A percentile compares a stretch with the other conserved stretches of the same genome.
Evolutionary conservation across 2,888 invertebrate genomes (phyloP).

Genomic region (Chorisops tibialis): DNA sequence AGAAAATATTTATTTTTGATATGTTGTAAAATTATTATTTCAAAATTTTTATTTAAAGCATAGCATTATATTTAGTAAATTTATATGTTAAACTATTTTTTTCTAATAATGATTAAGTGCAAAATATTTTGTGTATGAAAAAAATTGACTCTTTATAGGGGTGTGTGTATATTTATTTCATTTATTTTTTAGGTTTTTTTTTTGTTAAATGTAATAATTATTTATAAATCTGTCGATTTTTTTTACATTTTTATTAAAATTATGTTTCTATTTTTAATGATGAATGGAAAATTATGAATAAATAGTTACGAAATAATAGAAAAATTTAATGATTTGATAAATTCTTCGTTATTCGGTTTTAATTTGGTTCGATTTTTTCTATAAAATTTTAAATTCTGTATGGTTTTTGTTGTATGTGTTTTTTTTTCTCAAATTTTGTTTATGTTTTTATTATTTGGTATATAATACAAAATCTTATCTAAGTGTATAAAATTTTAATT

Average conservation of each 20-base stretch:
- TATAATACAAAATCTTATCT: background rate
- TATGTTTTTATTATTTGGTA: background rate
- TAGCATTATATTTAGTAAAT: background rate
- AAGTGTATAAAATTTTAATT: too few relatives aligned
- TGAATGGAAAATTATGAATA: background rate
- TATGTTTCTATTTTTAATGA: background rate
- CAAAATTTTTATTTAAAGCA: background rate
- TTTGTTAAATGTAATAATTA: background rate
- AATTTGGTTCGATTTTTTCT: too few relatives aligned
- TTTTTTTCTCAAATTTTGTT: background rate
- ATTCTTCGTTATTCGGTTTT: too few relatives aligned
- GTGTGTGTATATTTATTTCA: conserved; percentile 25
- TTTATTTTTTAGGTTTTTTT: background rate
- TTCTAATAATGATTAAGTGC: conserved; percentile 3
- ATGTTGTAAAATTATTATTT: conserved; percentile 17
- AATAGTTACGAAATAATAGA: background rate
- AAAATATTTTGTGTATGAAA: conserved; percentile 13
- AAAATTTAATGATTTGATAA: background rate
- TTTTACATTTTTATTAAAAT: background rate
- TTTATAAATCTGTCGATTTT: background rate
- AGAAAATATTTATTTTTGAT: conserved; percentile 5
- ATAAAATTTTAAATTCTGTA: too few relatives aligned
- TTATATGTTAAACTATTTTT: conserved; percentile 19
- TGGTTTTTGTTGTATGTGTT: background rate
- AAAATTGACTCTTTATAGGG: conserved; percentile 40